Base-by-base conservation (phyloP, 2,797 vertebrate genomes). In the Chaenodraco wilsoni region DNA sequence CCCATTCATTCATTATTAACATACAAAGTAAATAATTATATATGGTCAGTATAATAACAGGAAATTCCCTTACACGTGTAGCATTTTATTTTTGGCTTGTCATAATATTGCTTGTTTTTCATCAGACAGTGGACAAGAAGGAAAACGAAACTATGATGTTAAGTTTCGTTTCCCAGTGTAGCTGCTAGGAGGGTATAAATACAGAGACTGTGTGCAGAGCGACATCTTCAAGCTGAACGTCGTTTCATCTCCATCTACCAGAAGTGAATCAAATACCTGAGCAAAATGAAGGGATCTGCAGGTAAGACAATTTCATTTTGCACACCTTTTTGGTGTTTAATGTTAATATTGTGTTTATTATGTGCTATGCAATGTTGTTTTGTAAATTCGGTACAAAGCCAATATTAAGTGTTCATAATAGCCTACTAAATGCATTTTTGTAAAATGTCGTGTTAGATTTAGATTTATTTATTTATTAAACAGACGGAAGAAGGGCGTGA, bases 91-190 rank as follows among this genome's bases (percentile, higher is more conserved):
- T 11, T 6, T 7, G 19, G 13, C 19, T 13, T 9, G 44, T 5
- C 4, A 27, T 27, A 5, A 33, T 33, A 5, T 61, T 33, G 19
- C 3, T 3, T 16, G 9, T 45, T 16, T 40, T 27, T 27, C 40
- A 17, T 14, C 23, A 17, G 16, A 2, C n/a, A 0, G 1, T 0
- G 5, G 13, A 40, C 1, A 1, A 40, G 1, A 33, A 0, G 83
- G 67, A 89, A 89, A 88, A n/a, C 0, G 78, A 86, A 87, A 86
- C 11, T 5, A 3, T 10, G 11, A 41, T 10, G 31, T 50, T 82
- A 84, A 71, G 84, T 91, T 91, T 91, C 85, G 80, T 68, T 91
- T 91, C 71, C 74, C 70, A 1, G n/a, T 62, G 0, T 14, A 43
- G 8, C 54, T 40, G 63, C 7, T 40, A 9, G 0, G 1, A 0